Evolutionary conservation across 2,113 vertebrate species (phyloP), one percentile per base, ranked within the genome.

Genomic region (Amazona guildingii): DNA sequence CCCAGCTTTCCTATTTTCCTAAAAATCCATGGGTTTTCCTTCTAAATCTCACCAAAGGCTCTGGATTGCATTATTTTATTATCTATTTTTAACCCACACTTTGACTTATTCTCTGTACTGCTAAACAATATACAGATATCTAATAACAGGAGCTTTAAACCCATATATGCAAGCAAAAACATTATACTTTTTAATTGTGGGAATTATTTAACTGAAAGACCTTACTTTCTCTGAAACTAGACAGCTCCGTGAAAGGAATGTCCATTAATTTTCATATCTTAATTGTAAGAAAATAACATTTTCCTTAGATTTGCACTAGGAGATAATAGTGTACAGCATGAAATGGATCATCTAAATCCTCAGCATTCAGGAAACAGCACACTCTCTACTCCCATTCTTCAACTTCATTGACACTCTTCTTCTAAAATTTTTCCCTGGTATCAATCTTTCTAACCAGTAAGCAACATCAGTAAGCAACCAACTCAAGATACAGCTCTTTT

Each of bases 251-350:
- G 7, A 62, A 90, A 62, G 7, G 9, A 88, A 48, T 20, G 21
- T 39, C 7, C 17, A 27, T 41, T 83, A 9, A 49, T 69, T 91
- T 86, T 23, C 21, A 9, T 33, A 19, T 5, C 2, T 77, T 57
- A 52, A 16, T 17, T 66, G 4, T 24, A 77, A 23, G 15, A 66
- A 74, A 28, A 24, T 10, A 37, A 23, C 1, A 4, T 52, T 61
- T 86, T 54, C 61, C 44, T 77, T 37, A 37, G 59, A 37, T 66
- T 73, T 83, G 7, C 59, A 41, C 18, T 31, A 24, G 13, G 12
- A 54, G 7, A 35, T 9, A 5, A 5, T 3, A 20, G 8, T 4
- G 33, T 5, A 27, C 2, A 13, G 55, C 10, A 43, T 17, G 17
- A 24, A 68, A 28, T 13, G 10, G 27, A 59, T 64, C 41, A 69